Percentiles rank a stretch among this genome's conserved stretches.
phyloP scores from a whole-genome alignment of 2,888 invertebrate genomes.

The Catocala fraxini region DNA sequence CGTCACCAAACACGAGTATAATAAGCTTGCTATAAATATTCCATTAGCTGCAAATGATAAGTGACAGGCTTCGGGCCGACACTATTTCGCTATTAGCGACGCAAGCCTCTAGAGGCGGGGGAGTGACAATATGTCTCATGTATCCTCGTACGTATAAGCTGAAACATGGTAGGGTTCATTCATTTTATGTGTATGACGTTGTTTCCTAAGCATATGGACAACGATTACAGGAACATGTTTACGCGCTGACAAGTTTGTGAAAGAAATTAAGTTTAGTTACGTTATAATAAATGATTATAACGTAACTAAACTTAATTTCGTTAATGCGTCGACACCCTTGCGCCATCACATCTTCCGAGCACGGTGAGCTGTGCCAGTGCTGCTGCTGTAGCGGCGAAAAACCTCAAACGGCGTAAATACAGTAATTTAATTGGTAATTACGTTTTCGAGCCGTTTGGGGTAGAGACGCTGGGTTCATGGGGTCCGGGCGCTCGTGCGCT shows the following conservation, averaged over 20 bases:
- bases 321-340: too few relatives aligned
- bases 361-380: too few relatives aligned
- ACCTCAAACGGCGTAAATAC: too few relatives aligned
- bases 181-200: conserved; percentile 36
- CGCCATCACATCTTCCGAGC: too few relatives aligned
- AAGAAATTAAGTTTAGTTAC: too few relatives aligned
- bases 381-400: too few relatives aligned
- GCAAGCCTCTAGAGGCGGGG: conserved; percentile 50
- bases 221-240: neutral
- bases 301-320: too few relatives aligned
- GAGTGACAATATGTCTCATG: conserved; percentile 54
- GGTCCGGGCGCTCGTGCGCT: too few relatives aligned
- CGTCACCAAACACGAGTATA: conserved; percentile 23
- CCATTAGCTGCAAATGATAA: conserved; percentile 59
- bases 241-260: neutral
- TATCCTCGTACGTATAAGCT: conserved; percentile 41
- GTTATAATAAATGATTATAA: too few relatives aligned
- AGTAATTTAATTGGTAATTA: too few relatives aligned
- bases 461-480: too few relatives aligned
- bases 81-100: conserved; percentile 62
- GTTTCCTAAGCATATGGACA: conserved; percentile 14
- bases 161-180: conserved; percentile 43
- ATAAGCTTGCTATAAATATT: conserved; percentile 53
- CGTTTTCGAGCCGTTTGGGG: too few relatives aligned
- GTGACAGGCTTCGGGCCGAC: conserved; percentile 59